Conservation (phyloP, 1,140 invertebrate genomes). For the Cotesia typhae region DNA sequence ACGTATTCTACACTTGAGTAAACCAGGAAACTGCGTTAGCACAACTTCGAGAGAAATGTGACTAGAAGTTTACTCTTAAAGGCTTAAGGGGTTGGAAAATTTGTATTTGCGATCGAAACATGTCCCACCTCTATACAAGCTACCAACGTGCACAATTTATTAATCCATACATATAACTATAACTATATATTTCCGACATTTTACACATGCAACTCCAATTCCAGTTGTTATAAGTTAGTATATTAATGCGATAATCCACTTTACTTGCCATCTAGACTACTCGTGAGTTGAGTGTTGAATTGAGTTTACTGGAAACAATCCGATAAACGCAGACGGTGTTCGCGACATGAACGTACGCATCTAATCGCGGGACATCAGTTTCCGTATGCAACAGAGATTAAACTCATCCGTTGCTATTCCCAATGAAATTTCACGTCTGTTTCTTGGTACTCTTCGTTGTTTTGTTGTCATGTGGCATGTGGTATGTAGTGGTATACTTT, state of each 20-base stretch:
- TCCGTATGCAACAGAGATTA: constrained; percentile 18
- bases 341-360: constrained; percentile 3
- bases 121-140: background rate
- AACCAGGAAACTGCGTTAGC: constrained; percentile 6
- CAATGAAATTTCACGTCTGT: constrained; percentile 8
- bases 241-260: constrained; percentile 4
- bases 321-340: background rate
- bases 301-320: constrained; percentile 9
- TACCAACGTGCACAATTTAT: constrained; percentile 6
- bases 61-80: constrained; percentile 11
- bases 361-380: constrained; percentile 13
- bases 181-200: too few species aligned
- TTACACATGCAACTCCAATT: background rate
- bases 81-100: constrained; percentile 18
- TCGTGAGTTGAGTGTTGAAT: constrained; percentile 9
- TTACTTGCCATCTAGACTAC: background rate
- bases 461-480: too few species aligned
- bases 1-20: constrained; percentile 10
- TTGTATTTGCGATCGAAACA: constrained; percentile 19
- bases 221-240: background rate
- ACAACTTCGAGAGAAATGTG: constrained; percentile 9
- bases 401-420: background rate
- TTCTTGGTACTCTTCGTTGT: background rate
- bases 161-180: background rate
- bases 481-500: too few species aligned